Evolutionary conservation across 2,888 invertebrate species (phyloP), one percentile per base, ranked within the genome.

Genomic region (Liopterus haemorrhoidalis): DNA sequence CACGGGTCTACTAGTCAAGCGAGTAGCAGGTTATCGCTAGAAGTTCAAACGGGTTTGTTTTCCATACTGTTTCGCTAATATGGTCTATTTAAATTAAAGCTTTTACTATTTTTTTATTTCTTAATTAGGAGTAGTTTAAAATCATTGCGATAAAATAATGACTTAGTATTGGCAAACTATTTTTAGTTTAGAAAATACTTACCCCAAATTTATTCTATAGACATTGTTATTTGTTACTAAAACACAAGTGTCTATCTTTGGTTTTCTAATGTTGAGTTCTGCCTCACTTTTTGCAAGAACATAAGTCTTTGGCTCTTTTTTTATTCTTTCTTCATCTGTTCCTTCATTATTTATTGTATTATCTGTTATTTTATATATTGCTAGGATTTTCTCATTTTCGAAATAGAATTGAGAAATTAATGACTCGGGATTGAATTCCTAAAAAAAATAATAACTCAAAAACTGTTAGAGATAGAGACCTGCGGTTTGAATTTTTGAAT

Each of bases 151-250:
- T 11, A 20, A 36, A 39, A 35, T 22, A 16, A 32, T 36, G 6
- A 22, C 19, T 35, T 6, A 25, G 12, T 11, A 21, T n/a, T 30
- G 6, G n/a, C 9, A 37, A 41, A 32, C 9, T 33, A 25, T 24
- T 18, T 31, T 32, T 3, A 14, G 46, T 8, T 20, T 30, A 48
- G 31, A 11, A 18, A 19, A 6, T 19, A 56, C 57, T 61, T 59
- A 78, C 78, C 74, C 72, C 41, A 78, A 64, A 50, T 67, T 62
- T 49, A 80, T 65, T 65, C 74, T 75, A 63, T 80, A 81, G 37
- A 80, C 71, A 53, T 73, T 73, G 54, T 63, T 64, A 61, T 73
- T 74, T 12, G 80, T 80, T 31, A 81, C 71, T 50, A 81, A 62
- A 42, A 80, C 63, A 62, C 80, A 80, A 28, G 73, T 71, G 61